A percentile compares a stretch with the other conserved stretches of the same genome.
Evolutionary conservation across 2,797 vertebrate genomes (phyloP).

Genomic region (Chaetodon trifasciatus): DNA sequence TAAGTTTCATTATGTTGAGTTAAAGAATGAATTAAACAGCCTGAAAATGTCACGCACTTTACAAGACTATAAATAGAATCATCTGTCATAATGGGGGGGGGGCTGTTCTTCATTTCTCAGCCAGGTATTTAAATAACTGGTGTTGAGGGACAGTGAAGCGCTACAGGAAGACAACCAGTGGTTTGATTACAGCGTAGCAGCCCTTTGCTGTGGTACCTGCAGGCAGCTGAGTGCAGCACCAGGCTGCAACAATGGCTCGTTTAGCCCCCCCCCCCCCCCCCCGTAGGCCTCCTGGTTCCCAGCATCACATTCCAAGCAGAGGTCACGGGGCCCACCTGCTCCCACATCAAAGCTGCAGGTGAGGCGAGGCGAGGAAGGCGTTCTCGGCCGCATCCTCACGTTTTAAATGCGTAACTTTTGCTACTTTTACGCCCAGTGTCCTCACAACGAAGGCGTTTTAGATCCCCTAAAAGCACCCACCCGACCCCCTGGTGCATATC

Average conservation of each 20-base stretch:
- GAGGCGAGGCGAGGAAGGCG: constrained; percentile 30
- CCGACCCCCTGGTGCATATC: too few relatives aligned
- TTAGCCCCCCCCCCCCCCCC: constrained; percentile 6
- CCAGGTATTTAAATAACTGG: constrained; percentile 36
- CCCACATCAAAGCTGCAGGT: constrained; percentile 74
- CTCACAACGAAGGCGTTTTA: too few relatives aligned
- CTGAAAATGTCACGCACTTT: constrained; percentile 14
- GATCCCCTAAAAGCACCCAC: too few relatives aligned
- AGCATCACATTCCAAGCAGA: constrained; percentile 68
- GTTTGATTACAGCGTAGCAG: constrained; percentile 64
- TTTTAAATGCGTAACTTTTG: too few relatives aligned
- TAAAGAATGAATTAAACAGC: constrained; percentile 9
- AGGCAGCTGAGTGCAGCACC: constrained; percentile 46
- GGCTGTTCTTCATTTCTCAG: constrained; percentile 33
- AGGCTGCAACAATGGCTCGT: constrained; percentile 45
- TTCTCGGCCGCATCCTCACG: background rate
- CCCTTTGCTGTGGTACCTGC: constrained; percentile 53
- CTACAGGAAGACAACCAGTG: constrained; percentile 53
- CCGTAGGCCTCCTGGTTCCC: constrained; percentile 55
- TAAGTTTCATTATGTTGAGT: background rate
- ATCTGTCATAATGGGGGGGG: background rate
- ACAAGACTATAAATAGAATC: constrained; percentile 27
- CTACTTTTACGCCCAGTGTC: too few relatives aligned
- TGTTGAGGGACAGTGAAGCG: constrained; percentile 45
- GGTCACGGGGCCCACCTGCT: constrained; percentile 59